These are phyloP conservation scores for Drosophila tropicalis DNA, from an alignment of 1,140 invertebrate genomes.

Conservation along the genomic window DNA sequence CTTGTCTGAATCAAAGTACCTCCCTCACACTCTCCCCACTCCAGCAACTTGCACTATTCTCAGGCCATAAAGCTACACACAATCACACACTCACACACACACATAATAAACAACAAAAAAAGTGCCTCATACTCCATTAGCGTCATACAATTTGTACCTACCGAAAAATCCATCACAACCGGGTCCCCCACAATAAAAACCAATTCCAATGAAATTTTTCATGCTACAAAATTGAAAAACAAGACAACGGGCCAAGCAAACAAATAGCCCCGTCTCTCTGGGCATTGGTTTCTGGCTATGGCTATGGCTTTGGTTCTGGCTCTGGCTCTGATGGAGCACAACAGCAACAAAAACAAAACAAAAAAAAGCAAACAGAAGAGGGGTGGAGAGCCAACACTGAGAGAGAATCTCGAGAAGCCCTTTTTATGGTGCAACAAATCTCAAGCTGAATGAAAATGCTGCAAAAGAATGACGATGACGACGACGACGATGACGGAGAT, in stretches of 20 bases:
- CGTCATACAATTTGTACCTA: constrained; percentile 74
- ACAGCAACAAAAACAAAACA: constrained; percentile 30
- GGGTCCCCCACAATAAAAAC: constrained; percentile 71
- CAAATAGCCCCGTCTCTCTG: constrained; percentile 55
- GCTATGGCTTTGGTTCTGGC: neutral
- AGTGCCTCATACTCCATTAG: constrained; percentile 69
- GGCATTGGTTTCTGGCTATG: neutral
- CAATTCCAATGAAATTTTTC: constrained; percentile 81
- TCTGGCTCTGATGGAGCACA: constrained; percentile 25
- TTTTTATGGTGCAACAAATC: constrained; percentile 79
- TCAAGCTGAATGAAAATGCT: constrained; percentile 62
- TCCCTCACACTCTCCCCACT: neutral
- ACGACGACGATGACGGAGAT: constrained; percentile 40
- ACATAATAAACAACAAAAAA: constrained; percentile 29
- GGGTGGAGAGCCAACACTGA: neutral
- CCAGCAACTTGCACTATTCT: constrained; percentile 8
- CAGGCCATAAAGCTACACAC: constrained; percentile 23
- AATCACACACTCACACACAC: constrained; percentile 19
- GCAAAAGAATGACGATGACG: constrained; percentile 26
- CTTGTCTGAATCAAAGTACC: constrained; percentile 42
- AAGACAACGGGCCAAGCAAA: constrained; percentile 41
- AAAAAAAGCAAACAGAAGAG: constrained; percentile 1
- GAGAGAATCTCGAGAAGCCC: constrained; percentile 64
- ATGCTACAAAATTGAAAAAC: constrained; percentile 69
- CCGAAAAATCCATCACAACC: constrained; percentile 73